phyloP scores from a whole-genome alignment of 2,888 invertebrate genomes.

The Philereme transversata region DNA sequence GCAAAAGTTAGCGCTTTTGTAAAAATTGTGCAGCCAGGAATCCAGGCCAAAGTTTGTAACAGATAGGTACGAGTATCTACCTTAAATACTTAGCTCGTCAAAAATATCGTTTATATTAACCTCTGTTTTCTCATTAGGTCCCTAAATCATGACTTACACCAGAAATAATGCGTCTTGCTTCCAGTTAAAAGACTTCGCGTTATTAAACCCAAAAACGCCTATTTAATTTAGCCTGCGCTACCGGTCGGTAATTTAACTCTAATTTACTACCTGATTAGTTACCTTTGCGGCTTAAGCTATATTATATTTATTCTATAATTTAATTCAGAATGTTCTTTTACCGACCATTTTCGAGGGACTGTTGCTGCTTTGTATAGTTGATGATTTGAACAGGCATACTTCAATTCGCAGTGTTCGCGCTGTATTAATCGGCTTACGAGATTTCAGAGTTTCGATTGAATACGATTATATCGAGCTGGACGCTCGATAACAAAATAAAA shows the following conservation, averaged over 20 bases:
- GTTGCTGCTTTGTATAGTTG: neutral
- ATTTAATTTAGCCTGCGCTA: slow-evolving; percentile 37
- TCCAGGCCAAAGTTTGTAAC: neutral
- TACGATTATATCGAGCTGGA: too few species aligned
- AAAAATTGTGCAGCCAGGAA: neutral
- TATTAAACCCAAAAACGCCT: slow-evolving; percentile 31
- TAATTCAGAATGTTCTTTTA: neutral
- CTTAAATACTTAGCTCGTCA: neutral
- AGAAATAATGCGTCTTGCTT: slow-evolving; percentile 15
- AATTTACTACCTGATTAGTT: too few species aligned
- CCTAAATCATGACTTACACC: slow-evolving; percentile 14
- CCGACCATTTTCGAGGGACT: neutral
- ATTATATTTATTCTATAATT: slow-evolving; percentile 49
- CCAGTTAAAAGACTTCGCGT: slow-evolving; percentile 19
- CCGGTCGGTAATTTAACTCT: slow-evolving; percentile 41
- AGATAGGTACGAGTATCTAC: neutral
- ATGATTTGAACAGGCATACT: too few species aligned
- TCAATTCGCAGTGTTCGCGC: too few species aligned
- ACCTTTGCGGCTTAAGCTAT: slow-evolving; percentile 49
- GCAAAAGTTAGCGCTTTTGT: neutral
- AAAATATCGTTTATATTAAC: slow-evolving; percentile 23
- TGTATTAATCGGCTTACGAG: too few species aligned
- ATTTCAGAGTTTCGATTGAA: too few species aligned
- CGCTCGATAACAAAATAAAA: too few species aligned
- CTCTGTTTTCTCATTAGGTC: slow-evolving; percentile 20